Evolutionary conservation across 2,888 invertebrate genomes (phyloP).

Genomic region (Camponotus fellah): DNA sequence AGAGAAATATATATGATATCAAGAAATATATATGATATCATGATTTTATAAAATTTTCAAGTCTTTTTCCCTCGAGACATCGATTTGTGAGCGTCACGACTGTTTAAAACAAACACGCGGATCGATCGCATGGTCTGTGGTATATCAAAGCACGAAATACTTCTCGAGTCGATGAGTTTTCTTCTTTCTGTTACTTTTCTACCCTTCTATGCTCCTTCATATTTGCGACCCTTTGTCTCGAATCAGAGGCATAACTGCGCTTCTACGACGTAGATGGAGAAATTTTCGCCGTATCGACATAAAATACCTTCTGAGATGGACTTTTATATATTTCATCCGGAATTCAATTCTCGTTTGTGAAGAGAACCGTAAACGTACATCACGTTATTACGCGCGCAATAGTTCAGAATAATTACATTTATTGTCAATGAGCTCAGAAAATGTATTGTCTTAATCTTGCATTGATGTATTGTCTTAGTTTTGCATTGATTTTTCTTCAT

Average conservation of each 20-base stretch:
- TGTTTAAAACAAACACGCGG: constrained; percentile 32
- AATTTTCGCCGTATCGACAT: constrained; percentile 36
- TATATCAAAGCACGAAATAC: constrained; percentile 69
- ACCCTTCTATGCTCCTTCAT: constrained; percentile 6
- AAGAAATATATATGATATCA: background rate
- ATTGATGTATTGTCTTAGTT: background rate
- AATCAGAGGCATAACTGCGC: constrained; percentile 30
- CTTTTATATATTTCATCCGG: constrained; percentile 41
- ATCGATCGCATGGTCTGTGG: constrained; percentile 57
- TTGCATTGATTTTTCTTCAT: background rate
- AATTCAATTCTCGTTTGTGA: constrained; percentile 6
- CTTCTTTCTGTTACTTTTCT: constrained; percentile 41
- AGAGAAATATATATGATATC: background rate
- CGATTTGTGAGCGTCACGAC: background rate
- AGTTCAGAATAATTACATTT: background rate
- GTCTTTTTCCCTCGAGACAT: background rate
- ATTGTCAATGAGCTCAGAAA: background rate
- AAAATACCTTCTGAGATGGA: constrained; percentile 26
- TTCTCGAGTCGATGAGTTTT: constrained; percentile 61
- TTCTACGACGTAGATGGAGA: constrained; percentile 40
- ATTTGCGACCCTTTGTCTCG: constrained; percentile 33
- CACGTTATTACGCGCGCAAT: background rate
- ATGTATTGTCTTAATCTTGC: background rate
- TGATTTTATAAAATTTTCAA: background rate
- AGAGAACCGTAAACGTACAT: background rate